Base-by-base conservation (phyloP, 2,113 vertebrate species). In the Campylomormyrus tamandua region DNA sequence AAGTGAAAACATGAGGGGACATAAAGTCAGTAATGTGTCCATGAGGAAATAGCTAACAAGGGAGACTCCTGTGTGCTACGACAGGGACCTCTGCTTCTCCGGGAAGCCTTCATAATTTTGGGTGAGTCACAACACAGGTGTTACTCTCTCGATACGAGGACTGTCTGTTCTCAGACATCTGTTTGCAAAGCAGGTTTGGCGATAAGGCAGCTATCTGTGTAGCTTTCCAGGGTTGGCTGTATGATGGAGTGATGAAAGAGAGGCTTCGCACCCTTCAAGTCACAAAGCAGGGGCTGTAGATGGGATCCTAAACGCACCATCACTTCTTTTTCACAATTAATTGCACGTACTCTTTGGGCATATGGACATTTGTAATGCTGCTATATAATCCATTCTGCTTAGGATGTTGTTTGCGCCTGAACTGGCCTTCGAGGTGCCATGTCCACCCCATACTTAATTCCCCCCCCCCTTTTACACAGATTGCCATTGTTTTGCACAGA, bases 361-460 rank as follows among this genome's bases (percentile, higher is more conserved):
- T 56, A 89, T 85, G 84, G 87, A 83, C 45, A 84, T 93, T 90
- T 90, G 10, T 27, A 88, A 53, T 17, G 11, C 35, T 5, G 42
- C 85, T 62, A 86, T 90, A 88, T 91, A 93, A 90, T 89, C 86
- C 88, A 90, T 58, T 42, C 48, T 90, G 46, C 53, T 90, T 91
- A 90, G 92, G 93, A 93, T 93, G 92, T 21, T 94, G 94, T 92
- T 94, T 94, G 92, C 90, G 90, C 91, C 93, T 93, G 90, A 8
- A 45, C 70, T 89, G 89, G 91, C 88, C 56, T 88, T 13, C 62
- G 92, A 89, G 91, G 91, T 91, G 89, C n/a, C 62, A 27, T 31
- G n/a, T 21, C 83, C 83, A 84, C 83, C 83, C 8, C 46, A 45
- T n/a, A 84, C 83, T 46, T 45, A 11, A 45, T 7, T 0, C 24